Percentiles rank a stretch among this genome's conserved stretches.
Evolutionary conservation across 2,113 vertebrate genomes (phyloP).

Genomic region (Thymallus thymallus): DNA sequence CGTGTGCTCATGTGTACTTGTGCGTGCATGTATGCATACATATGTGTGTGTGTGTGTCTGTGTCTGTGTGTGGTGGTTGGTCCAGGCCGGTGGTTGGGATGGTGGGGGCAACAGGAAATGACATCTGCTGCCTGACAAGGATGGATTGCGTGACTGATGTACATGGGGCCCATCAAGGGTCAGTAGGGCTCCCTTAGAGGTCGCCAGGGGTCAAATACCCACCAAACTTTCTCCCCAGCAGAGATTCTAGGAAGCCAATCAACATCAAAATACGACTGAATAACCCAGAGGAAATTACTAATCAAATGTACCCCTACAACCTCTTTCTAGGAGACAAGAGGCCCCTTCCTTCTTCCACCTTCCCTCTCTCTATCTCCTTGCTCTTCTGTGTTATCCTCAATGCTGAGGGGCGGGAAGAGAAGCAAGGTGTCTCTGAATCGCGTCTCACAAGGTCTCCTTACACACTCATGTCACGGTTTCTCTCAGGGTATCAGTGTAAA

Average conservation of each 20-base stretch:
- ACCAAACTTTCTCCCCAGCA: constrained; percentile 32
- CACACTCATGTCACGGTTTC: constrained; percentile 30
- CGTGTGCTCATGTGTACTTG: constrained; percentile 5
- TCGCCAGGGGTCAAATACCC: constrained; percentile 50
- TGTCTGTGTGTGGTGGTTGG: not conserved
- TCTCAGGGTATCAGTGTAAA: constrained; percentile 52
- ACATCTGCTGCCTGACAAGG: constrained; percentile 72
- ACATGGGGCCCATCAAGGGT: constrained; percentile 50
- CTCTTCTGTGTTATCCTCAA: not conserved
- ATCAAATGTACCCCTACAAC: constrained; percentile 47
- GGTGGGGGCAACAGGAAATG: constrained; percentile 51
- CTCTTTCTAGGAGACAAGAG: constrained; percentile 29
- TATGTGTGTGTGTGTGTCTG: not conserved
- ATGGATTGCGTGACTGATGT: constrained; percentile 72
- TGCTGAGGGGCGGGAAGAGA: not conserved
- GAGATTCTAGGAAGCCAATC: constrained; percentile 64
- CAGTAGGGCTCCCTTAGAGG: constrained; percentile 42
- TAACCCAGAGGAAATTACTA: constrained; percentile 53
- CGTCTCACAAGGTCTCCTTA: constrained; percentile 38
- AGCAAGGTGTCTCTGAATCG: not conserved
- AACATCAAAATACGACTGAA: constrained; percentile 57
- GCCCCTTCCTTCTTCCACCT: constrained; percentile 20
- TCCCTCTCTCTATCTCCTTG: not conserved
- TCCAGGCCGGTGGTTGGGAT: constrained; percentile 39
- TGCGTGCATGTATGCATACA: constrained; percentile 4